phyloP scores from a whole-genome alignment of 2,888 invertebrate species.

The Brassicogethes aeneus region DNA sequence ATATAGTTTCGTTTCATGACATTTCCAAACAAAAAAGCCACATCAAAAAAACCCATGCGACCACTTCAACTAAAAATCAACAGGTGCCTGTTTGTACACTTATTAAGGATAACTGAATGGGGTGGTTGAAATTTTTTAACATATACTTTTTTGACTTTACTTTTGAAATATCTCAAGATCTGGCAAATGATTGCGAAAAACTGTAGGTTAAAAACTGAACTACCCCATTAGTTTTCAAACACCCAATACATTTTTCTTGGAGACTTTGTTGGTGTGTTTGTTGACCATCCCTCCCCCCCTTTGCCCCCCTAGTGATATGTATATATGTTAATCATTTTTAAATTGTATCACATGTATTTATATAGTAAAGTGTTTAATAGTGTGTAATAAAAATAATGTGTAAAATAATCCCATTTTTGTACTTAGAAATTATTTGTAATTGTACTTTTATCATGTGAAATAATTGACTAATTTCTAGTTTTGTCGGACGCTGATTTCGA shows the following conservation, averaged over 20 bases:
- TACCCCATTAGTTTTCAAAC: too few species aligned
- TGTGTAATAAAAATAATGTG: slow-evolving; percentile 27
- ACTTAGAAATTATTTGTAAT: slow-evolving; percentile 32
- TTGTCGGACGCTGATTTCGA: not conserved
- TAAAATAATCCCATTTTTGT: slow-evolving; percentile 34
- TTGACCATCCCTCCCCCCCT: slow-evolving; percentile 23
- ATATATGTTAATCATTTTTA: slow-evolving; percentile 34
- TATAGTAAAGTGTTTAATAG: slow-evolving; percentile 33
- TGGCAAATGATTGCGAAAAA: too few species aligned
- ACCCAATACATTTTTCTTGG: too few species aligned
- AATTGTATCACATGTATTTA: slow-evolving; percentile 33
- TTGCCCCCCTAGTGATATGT: slow-evolving; percentile 31
- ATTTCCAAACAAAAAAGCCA: slow-evolving; percentile 34
- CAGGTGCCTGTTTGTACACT: slow-evolving; percentile 27
- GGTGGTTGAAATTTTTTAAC: too few species aligned
- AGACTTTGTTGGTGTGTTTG: too few species aligned
- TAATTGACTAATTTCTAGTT: slow-evolving; percentile 1
- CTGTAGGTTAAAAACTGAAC: too few species aligned
- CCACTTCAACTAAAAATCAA: not conserved
- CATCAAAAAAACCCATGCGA: slow-evolving; percentile 21
- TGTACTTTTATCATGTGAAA: slow-evolving; percentile 28
- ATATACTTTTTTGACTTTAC: too few species aligned
- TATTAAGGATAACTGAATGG: slow-evolving; percentile 33
- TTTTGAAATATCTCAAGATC: too few species aligned
- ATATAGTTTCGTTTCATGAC: slow-evolving; percentile 39